phyloP scores from a whole-genome alignment of 2,888 invertebrate genomes.

The Litoditis marina region DNA sequence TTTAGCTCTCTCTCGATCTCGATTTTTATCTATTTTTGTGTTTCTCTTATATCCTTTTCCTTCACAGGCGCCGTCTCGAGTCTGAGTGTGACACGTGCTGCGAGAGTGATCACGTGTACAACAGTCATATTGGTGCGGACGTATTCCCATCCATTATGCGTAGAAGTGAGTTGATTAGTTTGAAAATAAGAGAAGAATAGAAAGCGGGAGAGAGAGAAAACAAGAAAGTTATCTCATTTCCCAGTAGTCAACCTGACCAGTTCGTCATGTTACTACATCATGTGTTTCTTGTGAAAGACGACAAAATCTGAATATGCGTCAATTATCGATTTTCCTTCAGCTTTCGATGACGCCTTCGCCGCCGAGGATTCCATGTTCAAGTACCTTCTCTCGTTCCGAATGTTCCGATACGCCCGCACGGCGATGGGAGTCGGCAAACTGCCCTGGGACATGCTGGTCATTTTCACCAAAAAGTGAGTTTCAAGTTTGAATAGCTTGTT shows the following conservation, averaged over 20 bases:
- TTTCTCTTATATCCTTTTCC: no score
- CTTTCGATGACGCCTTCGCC: slow-evolving; percentile 47
- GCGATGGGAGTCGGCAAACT: slow-evolving; percentile 39
- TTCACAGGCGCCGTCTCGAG: slow-evolving; percentile 20
- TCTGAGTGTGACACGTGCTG: slow-evolving; percentile 58
- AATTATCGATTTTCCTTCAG: slow-evolving; percentile 26
- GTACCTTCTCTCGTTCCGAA: slow-evolving; percentile 48
- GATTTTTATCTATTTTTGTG: no score
- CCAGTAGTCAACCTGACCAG: background rate
- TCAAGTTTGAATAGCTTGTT: no score
- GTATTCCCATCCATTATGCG: slow-evolving; percentile 36
- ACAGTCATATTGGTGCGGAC: slow-evolving; percentile 21
- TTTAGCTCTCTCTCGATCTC: no score
- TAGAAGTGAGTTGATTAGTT: slow-evolving; percentile 27
- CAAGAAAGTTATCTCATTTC: no score
- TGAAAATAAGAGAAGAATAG: no score
- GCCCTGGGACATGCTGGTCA: slow-evolving; percentile 35
- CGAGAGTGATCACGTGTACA: slow-evolving; percentile 38
- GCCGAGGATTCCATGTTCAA: slow-evolving; percentile 42
- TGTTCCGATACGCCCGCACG: slow-evolving; percentile 42
- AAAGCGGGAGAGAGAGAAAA: no score
- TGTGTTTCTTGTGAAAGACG: background rate
- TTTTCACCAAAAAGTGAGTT: slow-evolving; percentile 36
- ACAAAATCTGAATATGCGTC: background rate
- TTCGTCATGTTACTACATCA: background rate